A percentile compares a stretch with the other conserved stretches of the same genome.
phyloP scores from a whole-genome alignment of 2,888 invertebrate species.

The Synergus laeviventris region DNA sequence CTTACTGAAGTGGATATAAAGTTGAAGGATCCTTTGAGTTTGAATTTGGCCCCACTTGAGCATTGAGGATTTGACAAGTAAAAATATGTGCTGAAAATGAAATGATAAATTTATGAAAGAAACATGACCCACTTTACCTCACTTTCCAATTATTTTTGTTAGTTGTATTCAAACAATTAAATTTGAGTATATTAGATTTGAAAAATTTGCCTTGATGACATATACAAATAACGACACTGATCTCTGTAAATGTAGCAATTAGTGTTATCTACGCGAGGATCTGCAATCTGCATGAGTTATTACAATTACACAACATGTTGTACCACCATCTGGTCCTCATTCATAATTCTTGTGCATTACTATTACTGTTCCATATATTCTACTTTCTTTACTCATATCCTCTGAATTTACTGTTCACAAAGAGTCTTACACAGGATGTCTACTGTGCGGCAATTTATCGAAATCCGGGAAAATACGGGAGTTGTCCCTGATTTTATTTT shows the following conservation, averaged over 20 bases:
- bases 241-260: constrained; percentile 35
- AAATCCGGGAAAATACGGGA: too few relatives aligned
- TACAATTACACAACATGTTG: constrained; percentile 38
- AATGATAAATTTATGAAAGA: too few relatives aligned
- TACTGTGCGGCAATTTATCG: too few relatives aligned
- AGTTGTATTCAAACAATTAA: background rate
- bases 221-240: constrained; percentile 26
- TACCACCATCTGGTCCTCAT: constrained; percentile 19
- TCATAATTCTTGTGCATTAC: constrained; percentile 26
- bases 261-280: constrained; percentile 18
- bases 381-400: background rate
- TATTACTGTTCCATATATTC: constrained; percentile 10
- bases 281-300: constrained; percentile 28
- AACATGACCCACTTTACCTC: too few relatives aligned
- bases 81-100: too few relatives aligned
- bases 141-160: too few relatives aligned
- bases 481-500: too few relatives aligned
- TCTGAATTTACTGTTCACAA: background rate
- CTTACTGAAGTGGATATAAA: constrained; percentile 27
- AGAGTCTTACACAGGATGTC: too few relatives aligned
- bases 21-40: constrained; percentile 31
- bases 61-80: background rate
- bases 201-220: constrained; percentile 14
- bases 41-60: constrained; percentile 14
- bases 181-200: background rate